Evolutionary conservation across 2,888 invertebrate species (phyloP).

Genomic region (Epistrophella euchroma): DNA sequence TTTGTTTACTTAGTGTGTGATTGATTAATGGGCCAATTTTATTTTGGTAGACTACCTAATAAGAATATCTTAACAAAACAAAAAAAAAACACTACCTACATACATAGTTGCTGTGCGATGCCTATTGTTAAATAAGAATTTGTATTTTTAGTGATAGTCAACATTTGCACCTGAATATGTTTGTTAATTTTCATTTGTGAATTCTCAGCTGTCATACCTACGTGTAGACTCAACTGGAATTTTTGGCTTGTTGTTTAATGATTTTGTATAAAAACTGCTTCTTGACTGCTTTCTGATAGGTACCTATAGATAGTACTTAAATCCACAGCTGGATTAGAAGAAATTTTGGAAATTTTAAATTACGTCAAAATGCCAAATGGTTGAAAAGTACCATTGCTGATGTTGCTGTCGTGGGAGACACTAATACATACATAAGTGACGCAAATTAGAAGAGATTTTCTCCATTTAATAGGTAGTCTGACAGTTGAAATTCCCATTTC

Average conservation of each 20-base stretch:
- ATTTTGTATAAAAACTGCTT: background rate
- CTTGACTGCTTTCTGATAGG: background rate
- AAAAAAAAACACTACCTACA: background rate
- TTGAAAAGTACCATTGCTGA: too few species aligned
- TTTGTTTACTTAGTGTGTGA: background rate
- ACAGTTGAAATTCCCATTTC: too few species aligned
- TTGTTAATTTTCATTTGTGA: background rate
- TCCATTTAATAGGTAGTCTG: too few species aligned
- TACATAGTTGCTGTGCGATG: too few species aligned
- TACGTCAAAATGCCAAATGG: background rate
- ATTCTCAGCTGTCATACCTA: background rate
- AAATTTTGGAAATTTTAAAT: background rate
- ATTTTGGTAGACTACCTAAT: background rate
- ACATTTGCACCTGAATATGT: constrained; percentile 1
- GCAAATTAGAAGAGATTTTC: too few species aligned
- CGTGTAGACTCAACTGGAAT: background rate
- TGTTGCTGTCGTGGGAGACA: too few species aligned
- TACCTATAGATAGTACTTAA: too few species aligned
- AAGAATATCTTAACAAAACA: background rate
- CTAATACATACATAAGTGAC: too few species aligned
- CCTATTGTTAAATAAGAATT: background rate
- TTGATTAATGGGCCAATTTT: constrained; percentile 7
- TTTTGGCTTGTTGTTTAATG: background rate
- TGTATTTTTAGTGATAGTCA: background rate
- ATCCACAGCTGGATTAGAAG: background rate